Evolutionary conservation across 2,888 invertebrate genomes (phyloP).

Genomic region (Scaptomyza polygonia): DNA sequence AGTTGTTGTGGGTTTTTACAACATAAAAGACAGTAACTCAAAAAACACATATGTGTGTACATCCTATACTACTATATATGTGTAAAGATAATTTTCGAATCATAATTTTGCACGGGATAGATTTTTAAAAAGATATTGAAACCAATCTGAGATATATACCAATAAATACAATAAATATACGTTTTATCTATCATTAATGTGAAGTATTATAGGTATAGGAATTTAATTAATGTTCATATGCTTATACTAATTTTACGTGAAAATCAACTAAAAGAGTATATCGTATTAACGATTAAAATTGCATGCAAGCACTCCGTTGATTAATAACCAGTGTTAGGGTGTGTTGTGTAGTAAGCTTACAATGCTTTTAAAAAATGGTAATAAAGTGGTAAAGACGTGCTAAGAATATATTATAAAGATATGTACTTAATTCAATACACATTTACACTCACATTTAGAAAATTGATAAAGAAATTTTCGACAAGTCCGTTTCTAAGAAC

Average conservation of each 20-base stretch:
- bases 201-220: not conserved
- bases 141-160: not conserved
- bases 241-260: not conserved
- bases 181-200: not conserved
- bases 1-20: constrained; percentile 13
- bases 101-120: not conserved
- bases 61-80: too few species aligned
- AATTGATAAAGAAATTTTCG: constrained; percentile 4
- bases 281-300: not conserved
- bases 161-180: too few species aligned
- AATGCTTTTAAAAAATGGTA: constrained; percentile 3
- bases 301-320: constrained; percentile 35
- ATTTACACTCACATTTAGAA: not conserved
- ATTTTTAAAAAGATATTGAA: not conserved
- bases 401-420: constrained; percentile 9
- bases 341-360: constrained; percentile 17
- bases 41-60: constrained; percentile 10
- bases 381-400: constrained; percentile 19
- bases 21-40: constrained; percentile 26
- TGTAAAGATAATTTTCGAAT: constrained; percentile 27
- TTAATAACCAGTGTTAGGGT: constrained; percentile 44
- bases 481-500: not conserved
- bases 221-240: constrained; percentile 6
- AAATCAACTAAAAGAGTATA: constrained; percentile 16
- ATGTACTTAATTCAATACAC: not conserved